A percentile compares a stretch with the other conserved stretches of the same genome.
Evolutionary conservation across 1,140 invertebrate genomes (phyloP).

Genomic region (Euura lappo): DNA sequence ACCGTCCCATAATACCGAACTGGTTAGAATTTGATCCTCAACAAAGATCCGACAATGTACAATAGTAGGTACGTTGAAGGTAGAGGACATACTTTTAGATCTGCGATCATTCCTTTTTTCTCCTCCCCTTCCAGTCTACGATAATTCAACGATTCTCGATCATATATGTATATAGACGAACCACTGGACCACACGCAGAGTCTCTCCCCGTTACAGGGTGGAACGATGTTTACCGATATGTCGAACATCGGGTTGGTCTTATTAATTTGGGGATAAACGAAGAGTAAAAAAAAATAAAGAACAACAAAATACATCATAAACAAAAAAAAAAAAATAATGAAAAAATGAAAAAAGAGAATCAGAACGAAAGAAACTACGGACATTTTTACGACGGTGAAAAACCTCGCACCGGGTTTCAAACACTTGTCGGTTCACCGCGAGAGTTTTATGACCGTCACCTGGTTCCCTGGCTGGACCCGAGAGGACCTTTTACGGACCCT

Average conservation of each 20-base stretch:
- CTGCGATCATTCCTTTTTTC: conserved; percentile 21
- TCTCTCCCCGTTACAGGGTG: not conserved
- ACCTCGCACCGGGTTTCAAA: not conserved
- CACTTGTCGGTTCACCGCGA: conserved; percentile 10
- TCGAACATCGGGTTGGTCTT: not conserved
- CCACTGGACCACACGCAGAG: no score
- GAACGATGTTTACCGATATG: not conserved
- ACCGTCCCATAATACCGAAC: conserved; percentile 55
- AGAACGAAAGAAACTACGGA: no score
- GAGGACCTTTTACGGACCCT: no score
- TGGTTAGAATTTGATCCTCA: conserved; percentile 61
- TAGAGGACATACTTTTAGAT: conserved; percentile 37
- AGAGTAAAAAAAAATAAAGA: no score
- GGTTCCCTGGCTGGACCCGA: not conserved
- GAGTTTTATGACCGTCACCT: not conserved
- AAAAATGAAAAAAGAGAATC: no score
- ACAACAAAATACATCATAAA: no score
- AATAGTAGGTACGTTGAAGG: conserved; percentile 44
- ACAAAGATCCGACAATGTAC: conserved; percentile 34
- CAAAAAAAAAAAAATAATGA: no score
- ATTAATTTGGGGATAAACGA: conserved; percentile 10
- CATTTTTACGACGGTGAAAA: not conserved
- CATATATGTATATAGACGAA: no score
- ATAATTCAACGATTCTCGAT: no score
- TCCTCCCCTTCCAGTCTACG: no score